Base-by-base conservation (phyloP, 2,888 invertebrate species). In the Metacarcinus magister region DNA sequence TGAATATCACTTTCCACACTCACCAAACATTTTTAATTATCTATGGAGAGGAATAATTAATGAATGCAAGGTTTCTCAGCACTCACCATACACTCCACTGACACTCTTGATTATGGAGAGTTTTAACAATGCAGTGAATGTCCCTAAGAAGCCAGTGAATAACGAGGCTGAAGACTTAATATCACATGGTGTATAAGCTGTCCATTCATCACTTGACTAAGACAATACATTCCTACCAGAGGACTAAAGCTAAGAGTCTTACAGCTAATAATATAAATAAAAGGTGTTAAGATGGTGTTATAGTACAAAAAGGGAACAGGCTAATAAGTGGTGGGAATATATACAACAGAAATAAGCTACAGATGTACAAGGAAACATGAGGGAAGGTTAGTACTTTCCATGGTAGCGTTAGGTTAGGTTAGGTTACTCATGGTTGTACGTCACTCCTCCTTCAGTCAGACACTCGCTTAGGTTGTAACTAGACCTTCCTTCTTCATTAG, bases 131-230 rank as follows among this genome's bases (percentile, higher is more conserved):
- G 39, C 39, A 39, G 19, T 87, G 39, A 87, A 87, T 39, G n/a
- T 32, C n/a, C 39, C 87, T 87, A 87, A 39, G 87, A 87, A 87
- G 87, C 87, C 87, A 87, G 87, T 87, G 87, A 87, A 32, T 87
- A 87, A 87, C 87, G 39, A 87, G 87, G 39, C 87, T 39, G 39
- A 39, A 16, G 87, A 87, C 87, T 87, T 39, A n/a, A 87, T 87
- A 87, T 87, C 87, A 87, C 87, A 87, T 87, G 87, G 39, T 87
- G 87, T 39, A 87, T n/a, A 87, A 2, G 39, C 39, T n/a, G 13
- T 13, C 39, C 87, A 87, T 10, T 87, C 32, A 39, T 87, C 13
- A 32, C 32, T 39, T 67, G 23, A 67, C 67, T 23, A 67, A 39
- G 0, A 39, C 39, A 60, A 82, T 82, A 87, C 39, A 87, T 10